Conservation (phyloP, 2,888 invertebrate genomes). For the Corbicula japonica region DNA sequence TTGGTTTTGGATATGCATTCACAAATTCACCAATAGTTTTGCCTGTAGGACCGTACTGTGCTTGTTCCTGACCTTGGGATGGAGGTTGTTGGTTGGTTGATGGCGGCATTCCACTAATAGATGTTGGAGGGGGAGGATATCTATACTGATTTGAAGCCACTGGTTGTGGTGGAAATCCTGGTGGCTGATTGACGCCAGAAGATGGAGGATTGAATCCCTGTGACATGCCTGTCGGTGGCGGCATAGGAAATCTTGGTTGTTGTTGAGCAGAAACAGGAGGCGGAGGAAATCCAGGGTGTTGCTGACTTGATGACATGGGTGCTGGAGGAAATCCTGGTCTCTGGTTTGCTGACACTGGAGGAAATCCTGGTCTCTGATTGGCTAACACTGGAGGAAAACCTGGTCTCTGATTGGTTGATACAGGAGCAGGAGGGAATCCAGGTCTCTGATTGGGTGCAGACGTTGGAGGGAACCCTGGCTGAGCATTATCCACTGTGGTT, state of each 20-base stretch:
- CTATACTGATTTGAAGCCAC: slow-evolving; percentile 23
- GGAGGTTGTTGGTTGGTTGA: background rate
- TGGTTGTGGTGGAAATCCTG: slow-evolving; percentile 53
- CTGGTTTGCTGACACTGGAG: slow-evolving; percentile 39
- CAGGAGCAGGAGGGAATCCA: slow-evolving; percentile 43
- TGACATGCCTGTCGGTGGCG: slow-evolving; percentile 31
- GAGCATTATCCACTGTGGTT: slow-evolving; percentile 33
- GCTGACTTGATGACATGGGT: slow-evolving; percentile 23
- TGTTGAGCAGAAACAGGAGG: slow-evolving; percentile 43
- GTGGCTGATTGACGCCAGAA: slow-evolving; percentile 34
- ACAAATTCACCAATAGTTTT: slow-evolving; percentile 54
- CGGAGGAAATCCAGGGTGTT: slow-evolving; percentile 53
- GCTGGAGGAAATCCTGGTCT: slow-evolving; percentile 40
- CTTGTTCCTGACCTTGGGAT: slow-evolving; percentile 16
- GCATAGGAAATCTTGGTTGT: slow-evolving; percentile 50
- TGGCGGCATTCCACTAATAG: background rate
- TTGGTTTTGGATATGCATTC: slow-evolving; percentile 46
- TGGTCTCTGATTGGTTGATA: slow-evolving; percentile 23
- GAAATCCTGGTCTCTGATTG: slow-evolving; percentile 50
- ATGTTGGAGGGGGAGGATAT: slow-evolving; percentile 5
- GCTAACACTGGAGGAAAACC: slow-evolving; percentile 45
- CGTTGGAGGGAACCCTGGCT: slow-evolving; percentile 38
- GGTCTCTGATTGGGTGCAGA: slow-evolving; percentile 27
- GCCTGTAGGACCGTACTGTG: slow-evolving; percentile 27
- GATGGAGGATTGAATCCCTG: slow-evolving; percentile 31